Evolutionary conservation across 2,113 vertebrate genomes (phyloP), one percentile per base, ranked within the genome.

Genomic region (Chionodraco myersi): DNA sequence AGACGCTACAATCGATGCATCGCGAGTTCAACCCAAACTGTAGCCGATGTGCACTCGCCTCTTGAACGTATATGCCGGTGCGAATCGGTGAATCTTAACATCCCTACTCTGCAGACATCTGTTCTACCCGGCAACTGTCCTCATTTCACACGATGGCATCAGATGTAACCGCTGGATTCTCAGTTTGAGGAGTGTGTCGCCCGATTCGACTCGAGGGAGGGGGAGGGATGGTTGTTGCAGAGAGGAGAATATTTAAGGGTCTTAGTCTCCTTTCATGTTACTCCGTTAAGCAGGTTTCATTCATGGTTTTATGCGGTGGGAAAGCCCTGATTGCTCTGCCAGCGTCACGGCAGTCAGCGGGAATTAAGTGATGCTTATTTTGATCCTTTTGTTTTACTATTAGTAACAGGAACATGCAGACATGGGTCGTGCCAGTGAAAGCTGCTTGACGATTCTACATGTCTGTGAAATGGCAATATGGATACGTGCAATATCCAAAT

Each of bases 251-350:
- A 49, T 75, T 49, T 49, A 5, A 13, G 18, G 72, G 11, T 69
- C 44, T 71, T 79, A 1, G 16, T 44, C 65, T 79, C 71, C 84
- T 77, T 65, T 85, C 62, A 5, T 57, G 65, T 86, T 89, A 60
- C 78, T 21, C 21, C 21, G 6, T 80, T 85, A 71, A 76, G 0
- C 56, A 16, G 51, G 63, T 79, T 82, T 90, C 79, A 72, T 21
- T 75, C 34, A 59, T 58, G 14, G 41, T 65, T 53, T 53, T 30
- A 10, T 79, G 48, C 13, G 15, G 62, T 6, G 41, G 23, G 1
- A 41, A 41, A 41, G 6, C 6, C 6, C 36, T 41, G 36, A 7
- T 1, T 41, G 6, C 36, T 41, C 36, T 41, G 36, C 36, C 6
- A 30, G 26, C 26, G 26, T 30, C 26, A 30, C 26, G 26, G 26